Evolutionary conservation across 2,113 vertebrate genomes (phyloP).

Genomic region (Brienomyrus brachyistius): DNA sequence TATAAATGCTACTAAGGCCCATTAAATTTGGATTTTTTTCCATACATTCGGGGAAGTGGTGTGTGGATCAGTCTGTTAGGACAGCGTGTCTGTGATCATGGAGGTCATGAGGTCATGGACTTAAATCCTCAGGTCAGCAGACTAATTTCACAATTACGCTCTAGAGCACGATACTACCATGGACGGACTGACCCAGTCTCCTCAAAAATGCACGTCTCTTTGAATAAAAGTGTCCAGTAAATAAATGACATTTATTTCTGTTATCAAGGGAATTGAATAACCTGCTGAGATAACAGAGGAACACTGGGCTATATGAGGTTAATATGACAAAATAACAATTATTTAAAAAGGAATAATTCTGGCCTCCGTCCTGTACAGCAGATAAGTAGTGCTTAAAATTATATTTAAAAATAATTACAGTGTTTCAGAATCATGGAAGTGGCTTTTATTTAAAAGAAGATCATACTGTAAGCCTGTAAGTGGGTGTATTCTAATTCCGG

Average conservation of each 20-base stretch:
- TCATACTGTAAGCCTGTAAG: neutral
- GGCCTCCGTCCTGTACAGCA: neutral
- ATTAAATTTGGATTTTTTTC: neutral
- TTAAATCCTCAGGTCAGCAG: neutral
- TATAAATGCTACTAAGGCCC: neutral
- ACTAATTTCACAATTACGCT: neutral
- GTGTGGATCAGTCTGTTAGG: neutral
- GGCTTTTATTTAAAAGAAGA: neutral
- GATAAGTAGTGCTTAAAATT: neutral
- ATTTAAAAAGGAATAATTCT: neutral
- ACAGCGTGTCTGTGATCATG: neutral
- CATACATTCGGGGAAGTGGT: neutral
- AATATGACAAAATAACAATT: neutral
- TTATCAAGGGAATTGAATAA: neutral
- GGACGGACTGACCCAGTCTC: neutral
- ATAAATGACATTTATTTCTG: neutral
- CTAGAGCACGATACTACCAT: neutral
- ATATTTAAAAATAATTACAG: neutral
- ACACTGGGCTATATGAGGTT: neutral
- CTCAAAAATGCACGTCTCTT: neutral
- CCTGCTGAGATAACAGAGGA: neutral
- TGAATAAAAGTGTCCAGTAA: neutral
- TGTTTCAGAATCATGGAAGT: neutral
- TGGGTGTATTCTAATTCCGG: neutral
- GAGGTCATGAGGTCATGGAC: neutral